Evolutionary conservation across 2,113 vertebrate genomes (phyloP), one percentile per base, ranked within the genome.

Genomic region (pig (Sus scrofa)): DNA sequence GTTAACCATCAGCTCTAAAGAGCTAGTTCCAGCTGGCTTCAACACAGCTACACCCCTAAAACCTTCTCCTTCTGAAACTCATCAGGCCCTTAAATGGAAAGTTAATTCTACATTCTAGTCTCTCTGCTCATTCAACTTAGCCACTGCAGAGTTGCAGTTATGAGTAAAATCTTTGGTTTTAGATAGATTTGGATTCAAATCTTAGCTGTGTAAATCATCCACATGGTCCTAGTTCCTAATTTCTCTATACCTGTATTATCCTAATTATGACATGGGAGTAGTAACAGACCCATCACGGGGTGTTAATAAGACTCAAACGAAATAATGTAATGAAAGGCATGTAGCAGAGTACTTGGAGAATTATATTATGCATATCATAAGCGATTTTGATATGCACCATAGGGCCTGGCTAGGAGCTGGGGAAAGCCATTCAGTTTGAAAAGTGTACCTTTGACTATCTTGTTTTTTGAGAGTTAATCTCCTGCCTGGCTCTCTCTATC

Each of bases 31-130:
- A 60, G 26, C 65, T 37, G 54, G 37, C 7, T 78, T 83, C 44
- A 62, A 62, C 34, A n/a, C 9, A 12, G 10, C 70, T 54, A n/a
- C 3, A 63, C 13, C 7, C 2, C 44, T 67, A 65, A 67, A 65
- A 75, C 7, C 50, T 89, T 58, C 67, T 12, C n/a, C 27, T 97
- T 56, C n/a, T 95, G 77, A 89, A 94, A 71, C 4, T 44, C 70
- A 85, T 1, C 5, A 68, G 30, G 1, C 34, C 83, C 20, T 78
- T 56, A 68, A 0, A 16, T 13, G 12, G 10, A 12, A 37, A 34
- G 12, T 5, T 8, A 63, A 63, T 75, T 27, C 85, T 58, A n/a
- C 10, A 56, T 54, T 44, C 44, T 54, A 12, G 62, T 65, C 62
- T 74, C 18, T 37, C 50, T 39, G 14, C 14, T 32, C 44, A 7